A percentile compares a stretch with the other conserved stretches of the same genome.
phyloP scores from a whole-genome alignment of 2,888 invertebrate species.

The Heliconius aoede region DNA sequence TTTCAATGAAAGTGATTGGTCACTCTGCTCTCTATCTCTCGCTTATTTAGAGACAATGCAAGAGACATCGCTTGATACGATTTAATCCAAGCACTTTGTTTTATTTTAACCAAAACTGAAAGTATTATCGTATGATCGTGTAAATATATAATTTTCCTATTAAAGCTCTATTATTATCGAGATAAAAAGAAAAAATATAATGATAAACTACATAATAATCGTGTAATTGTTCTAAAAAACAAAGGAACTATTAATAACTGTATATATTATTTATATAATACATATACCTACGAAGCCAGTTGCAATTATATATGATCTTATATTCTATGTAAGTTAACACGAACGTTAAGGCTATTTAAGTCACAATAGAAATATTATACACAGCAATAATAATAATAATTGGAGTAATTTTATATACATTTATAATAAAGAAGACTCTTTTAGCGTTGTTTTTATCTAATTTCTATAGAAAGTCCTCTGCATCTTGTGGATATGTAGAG shows the following conservation, averaged over 20 bases:
- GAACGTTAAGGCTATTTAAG: neutral
- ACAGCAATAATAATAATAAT: neutral
- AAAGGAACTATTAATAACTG: no score
- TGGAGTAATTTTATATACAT: neutral
- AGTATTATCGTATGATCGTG: no score
- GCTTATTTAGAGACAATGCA: neutral
- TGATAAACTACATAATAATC: no score
- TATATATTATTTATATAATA: neutral
- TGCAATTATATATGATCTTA: constrained; percentile 33
- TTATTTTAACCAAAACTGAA: no score
- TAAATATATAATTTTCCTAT: no score
- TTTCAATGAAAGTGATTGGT: neutral
- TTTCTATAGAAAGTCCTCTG: no score
- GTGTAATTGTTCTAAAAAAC: no score
- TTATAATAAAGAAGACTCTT: neutral
- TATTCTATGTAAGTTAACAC: constrained; percentile 9
- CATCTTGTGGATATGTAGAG: no score
- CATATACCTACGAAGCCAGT: constrained; percentile 3
- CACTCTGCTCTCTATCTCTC: neutral
- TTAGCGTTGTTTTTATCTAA: neutral
- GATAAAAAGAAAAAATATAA: no score
- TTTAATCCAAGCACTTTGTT: neutral
- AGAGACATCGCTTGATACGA: neutral
- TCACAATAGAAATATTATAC: constrained; percentile 26
- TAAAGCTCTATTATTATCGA: no score